These are phyloP conservation scores for Periophthalmus magnuspinnatus DNA, from an alignment of 2,797 vertebrate genomes.

Conservation along the genomic window DNA sequence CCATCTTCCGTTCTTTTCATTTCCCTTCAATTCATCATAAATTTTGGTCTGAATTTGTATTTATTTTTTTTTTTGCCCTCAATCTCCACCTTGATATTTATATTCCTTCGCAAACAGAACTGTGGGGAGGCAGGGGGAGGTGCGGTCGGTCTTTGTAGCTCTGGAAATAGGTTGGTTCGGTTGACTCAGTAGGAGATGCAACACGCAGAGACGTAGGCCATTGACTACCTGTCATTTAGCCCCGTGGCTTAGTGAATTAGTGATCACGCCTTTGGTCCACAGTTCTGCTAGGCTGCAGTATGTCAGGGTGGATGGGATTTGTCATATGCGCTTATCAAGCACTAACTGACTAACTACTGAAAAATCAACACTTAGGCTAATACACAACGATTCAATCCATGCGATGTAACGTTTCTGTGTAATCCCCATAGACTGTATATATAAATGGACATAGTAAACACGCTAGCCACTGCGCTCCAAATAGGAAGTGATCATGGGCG, in stretches of 20 bases:
- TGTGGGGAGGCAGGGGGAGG: conserved; percentile 24
- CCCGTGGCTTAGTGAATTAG: conserved; percentile 57
- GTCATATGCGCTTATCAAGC: conserved; percentile 17
- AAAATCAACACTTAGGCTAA: background rate
- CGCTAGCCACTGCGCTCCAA: too few species aligned
- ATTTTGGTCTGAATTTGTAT: conserved; percentile 21
- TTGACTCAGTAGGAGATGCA: conserved; percentile 40
- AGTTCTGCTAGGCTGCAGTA: conserved; percentile 11
- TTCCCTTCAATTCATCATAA: conserved; percentile 45
- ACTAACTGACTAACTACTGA: background rate
- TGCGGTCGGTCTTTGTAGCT: conserved; percentile 30
- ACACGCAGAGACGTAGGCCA: conserved; percentile 54
- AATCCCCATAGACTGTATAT: too few species aligned
- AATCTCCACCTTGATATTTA: conserved; percentile 46
- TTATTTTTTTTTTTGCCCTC: conserved; percentile 37
- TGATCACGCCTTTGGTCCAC: conserved; percentile 46
- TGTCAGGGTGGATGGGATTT: background rate
- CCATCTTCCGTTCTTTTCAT: conserved; percentile 48
- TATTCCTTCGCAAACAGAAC: conserved; percentile 31
- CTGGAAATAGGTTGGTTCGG: conserved; percentile 56
- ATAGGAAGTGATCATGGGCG: too few species aligned
- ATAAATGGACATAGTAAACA: too few species aligned
- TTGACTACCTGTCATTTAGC: conserved; percentile 72
- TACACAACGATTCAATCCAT: too few species aligned
- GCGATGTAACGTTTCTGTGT: too few species aligned